phyloP scores from a whole-genome alignment of 2,888 invertebrate genomes.

The Rhopalosiphum nymphaeae region DNA sequence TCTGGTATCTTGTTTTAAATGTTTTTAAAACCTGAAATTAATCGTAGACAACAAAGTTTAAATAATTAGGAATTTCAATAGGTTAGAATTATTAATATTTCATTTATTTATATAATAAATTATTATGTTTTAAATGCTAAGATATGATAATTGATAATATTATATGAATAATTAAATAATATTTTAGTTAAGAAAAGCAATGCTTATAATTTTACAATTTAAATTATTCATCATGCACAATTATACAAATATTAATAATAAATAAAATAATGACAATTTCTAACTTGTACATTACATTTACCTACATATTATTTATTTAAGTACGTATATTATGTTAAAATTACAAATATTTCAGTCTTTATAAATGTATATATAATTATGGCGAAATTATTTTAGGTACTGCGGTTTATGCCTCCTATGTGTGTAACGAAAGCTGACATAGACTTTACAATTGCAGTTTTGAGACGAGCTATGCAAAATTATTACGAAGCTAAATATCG shows the following conservation, averaged over 20 bases:
- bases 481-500: constrained; percentile 67
- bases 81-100: background rate
- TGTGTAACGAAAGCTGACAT: constrained; percentile 89
- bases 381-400: constrained; percentile 76
- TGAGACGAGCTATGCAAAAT: constrained; percentile 75
- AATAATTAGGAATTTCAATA: background rate
- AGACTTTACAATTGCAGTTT: constrained; percentile 79
- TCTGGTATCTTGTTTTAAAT: background rate
- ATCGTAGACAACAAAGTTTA: background rate
- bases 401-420: constrained; percentile 95
- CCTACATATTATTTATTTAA: background rate
- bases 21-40: background rate
- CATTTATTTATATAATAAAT: background rate
- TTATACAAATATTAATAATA: background rate
- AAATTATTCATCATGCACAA: background rate
- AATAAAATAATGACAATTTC: background rate
- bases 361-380: background rate
- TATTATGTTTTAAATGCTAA: background rate
- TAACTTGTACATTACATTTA: background rate
- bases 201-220: background rate
- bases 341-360: background rate
- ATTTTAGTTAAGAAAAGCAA: background rate
- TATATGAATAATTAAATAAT: background rate
- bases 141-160: background rate
- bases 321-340: background rate